A percentile compares a stretch with the other conserved stretches of the same genome.
phyloP scores from a whole-genome alignment of 2,888 invertebrate species.

The Eulithis prunata region DNA sequence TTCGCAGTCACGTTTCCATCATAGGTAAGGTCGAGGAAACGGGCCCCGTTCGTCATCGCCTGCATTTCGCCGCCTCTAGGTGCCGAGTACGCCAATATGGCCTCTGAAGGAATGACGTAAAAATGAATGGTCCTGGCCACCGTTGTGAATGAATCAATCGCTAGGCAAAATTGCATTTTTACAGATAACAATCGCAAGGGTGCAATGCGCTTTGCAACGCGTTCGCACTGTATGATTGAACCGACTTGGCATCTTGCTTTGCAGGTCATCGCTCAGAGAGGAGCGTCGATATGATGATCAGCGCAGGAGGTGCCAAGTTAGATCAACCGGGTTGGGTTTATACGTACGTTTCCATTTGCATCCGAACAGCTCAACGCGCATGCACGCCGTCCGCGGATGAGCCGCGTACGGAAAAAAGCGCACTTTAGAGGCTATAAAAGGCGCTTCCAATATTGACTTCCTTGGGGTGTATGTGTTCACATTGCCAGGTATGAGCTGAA shows the following conservation, averaged over 20 bases:
- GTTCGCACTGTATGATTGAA: conserved; percentile 55
- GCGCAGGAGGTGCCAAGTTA: conserved; percentile 18
- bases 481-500: conserved; percentile 90
- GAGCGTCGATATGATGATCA: background rate
- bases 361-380: conserved; percentile 96
- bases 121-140: conserved; percentile 48
- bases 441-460: conserved; percentile 89
- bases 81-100: conserved; percentile 86
- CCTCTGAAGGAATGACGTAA: conserved; percentile 81
- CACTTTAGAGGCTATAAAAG: conserved; percentile 93
- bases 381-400: conserved; percentile 94
- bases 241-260: conserved; percentile 16
- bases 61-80: conserved; percentile 87
- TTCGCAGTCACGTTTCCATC: conserved; percentile 86
- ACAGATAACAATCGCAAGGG: conserved; percentile 43
- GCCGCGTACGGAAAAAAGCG: conserved; percentile 95
- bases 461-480: conserved; percentile 90
- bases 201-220: conserved; percentile 29
- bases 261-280: background rate
- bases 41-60: conserved; percentile 86
- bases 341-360: conserved; percentile 86
- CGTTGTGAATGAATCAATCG: conserved; percentile 48
- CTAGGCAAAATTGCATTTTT: conserved; percentile 29
- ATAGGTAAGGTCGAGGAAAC: conserved; percentile 91
- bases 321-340: conserved; percentile 12